These are phyloP conservation scores for Hycleus phaleratus DNA, from an alignment of 1,140 invertebrate species.

Conservation along the genomic window DNA sequence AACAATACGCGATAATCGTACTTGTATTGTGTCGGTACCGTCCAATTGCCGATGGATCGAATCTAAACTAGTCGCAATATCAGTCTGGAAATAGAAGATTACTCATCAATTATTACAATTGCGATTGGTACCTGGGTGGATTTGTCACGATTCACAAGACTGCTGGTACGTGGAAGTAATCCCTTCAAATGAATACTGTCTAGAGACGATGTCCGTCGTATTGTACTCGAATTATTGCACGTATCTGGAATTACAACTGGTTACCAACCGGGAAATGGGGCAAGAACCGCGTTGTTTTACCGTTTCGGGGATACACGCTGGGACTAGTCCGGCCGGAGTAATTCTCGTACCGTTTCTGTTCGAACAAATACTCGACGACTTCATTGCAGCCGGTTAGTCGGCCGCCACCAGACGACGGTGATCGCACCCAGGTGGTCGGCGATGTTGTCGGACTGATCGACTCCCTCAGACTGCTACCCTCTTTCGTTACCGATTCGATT, in stretches of 20 bases:
- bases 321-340: conserved; percentile 43
- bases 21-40: not conserved
- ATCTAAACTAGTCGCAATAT: conserved; percentile 7
- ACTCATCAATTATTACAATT: not conserved
- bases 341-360: too few relatives aligned
- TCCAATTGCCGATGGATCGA: conserved; percentile 2
- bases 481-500: conserved; percentile 58
- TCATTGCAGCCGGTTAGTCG: too few relatives aligned
- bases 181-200: conserved; percentile 68
- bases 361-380: too few relatives aligned
- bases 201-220: conserved; percentile 64
- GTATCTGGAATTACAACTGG: not conserved
- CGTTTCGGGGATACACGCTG: conserved; percentile 33
- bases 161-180: conserved; percentile 62
- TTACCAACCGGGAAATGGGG: not conserved
- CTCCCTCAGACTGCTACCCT: conserved; percentile 51
- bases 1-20: not conserved
- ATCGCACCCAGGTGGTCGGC: conserved; percentile 55
- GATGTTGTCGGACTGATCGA: conserved; percentile 58
- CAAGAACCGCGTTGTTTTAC: not conserved
- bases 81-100: conserved; percentile 2
- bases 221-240: conserved; percentile 43
- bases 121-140: conserved; percentile 55
- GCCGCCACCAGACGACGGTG: conserved; percentile 39
- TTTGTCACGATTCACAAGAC: conserved; percentile 60